These are phyloP conservation scores for Ophioderma brevispina DNA, from an alignment of 35 echinoderm and acorn worm genomes.

Conservation along the genomic window DNA sequence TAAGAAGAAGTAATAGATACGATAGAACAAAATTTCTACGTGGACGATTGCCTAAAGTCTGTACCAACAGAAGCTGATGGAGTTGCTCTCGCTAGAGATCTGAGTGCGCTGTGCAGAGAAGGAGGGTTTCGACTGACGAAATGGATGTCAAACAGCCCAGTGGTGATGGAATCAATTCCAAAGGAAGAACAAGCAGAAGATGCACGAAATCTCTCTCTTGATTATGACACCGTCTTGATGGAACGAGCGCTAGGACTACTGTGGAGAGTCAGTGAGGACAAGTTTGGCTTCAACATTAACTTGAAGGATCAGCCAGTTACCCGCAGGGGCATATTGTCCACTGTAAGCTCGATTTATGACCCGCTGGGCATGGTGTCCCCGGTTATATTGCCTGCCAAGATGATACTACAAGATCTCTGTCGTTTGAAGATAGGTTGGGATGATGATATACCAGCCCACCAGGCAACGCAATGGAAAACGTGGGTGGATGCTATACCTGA, in stretches of 20 bases:
- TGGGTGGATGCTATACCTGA: conserved; percentile 1
- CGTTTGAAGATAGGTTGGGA: conserved; percentile 29
- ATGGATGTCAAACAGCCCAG: conserved; percentile 34
- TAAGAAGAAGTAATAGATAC: conserved; percentile 35
- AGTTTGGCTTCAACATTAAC: conserved; percentile 45
- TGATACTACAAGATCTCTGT: conserved; percentile 44
- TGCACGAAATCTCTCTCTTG: conserved; percentile 18
- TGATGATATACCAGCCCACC: background rate
- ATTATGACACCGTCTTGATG: background rate
- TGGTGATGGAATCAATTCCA: conserved; percentile 43
- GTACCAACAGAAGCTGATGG: conserved; percentile 21
- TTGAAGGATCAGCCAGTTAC: conserved; percentile 11
- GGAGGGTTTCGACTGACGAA: conserved; percentile 71
- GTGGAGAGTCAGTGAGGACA: conserved; percentile 44
- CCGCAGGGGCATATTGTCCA: conserved; percentile 34
- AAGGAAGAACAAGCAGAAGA: conserved; percentile 37
- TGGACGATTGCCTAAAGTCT: conserved; percentile 71
- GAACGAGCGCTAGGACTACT: conserved; percentile 36
- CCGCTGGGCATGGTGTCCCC: conserved; percentile 54
- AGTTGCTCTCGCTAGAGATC: conserved; percentile 14
- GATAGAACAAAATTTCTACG: conserved; percentile 48
- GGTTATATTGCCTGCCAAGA: conserved; percentile 24
- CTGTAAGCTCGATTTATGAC: conserved; percentile 49
- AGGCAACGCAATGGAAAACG: background rate
- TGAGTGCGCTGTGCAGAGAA: conserved; percentile 21